phyloP scores from a whole-genome alignment of 2,797 vertebrate species.

The Neopelma chrysocephalum region DNA sequence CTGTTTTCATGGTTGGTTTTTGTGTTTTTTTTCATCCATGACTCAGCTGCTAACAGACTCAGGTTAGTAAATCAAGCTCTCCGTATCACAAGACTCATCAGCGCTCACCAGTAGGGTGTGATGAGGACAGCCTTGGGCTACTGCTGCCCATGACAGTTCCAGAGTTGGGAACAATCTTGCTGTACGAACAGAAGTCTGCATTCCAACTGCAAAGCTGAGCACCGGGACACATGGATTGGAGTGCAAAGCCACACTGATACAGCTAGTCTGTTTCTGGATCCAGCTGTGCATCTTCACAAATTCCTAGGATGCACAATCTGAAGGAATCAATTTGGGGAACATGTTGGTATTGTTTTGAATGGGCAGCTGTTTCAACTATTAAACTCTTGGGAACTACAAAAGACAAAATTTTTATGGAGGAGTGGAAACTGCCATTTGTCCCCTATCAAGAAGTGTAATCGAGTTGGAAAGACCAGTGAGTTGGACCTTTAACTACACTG shows the following conservation, averaged over 20 bases:
- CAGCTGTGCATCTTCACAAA: background rate
- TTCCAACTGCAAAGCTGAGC: background rate
- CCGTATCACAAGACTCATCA: background rate
- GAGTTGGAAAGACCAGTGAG: background rate
- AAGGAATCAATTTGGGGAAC: background rate
- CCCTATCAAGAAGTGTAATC: background rate
- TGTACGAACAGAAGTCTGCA: background rate
- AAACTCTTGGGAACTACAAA: background rate
- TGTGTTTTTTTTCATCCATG: background rate
- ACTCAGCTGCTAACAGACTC: background rate
- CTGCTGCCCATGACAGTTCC: background rate
- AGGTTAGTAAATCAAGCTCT: background rate
- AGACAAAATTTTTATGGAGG: background rate
- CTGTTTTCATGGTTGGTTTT: background rate
- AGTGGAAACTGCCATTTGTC: background rate
- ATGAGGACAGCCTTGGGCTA: background rate
- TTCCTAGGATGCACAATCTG: background rate
- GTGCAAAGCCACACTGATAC: background rate
- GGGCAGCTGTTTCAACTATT: background rate
- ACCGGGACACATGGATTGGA: rapidly evolving
- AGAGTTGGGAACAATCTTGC: background rate
- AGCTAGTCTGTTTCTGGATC: background rate
- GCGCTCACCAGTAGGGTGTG: rapidly evolving
- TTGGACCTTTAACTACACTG: background rate
- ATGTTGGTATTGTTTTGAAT: background rate